These are phyloP conservation scores for Drosophila saltans DNA, from an alignment of 1,140 invertebrate genomes.

Conservation along the genomic window DNA sequence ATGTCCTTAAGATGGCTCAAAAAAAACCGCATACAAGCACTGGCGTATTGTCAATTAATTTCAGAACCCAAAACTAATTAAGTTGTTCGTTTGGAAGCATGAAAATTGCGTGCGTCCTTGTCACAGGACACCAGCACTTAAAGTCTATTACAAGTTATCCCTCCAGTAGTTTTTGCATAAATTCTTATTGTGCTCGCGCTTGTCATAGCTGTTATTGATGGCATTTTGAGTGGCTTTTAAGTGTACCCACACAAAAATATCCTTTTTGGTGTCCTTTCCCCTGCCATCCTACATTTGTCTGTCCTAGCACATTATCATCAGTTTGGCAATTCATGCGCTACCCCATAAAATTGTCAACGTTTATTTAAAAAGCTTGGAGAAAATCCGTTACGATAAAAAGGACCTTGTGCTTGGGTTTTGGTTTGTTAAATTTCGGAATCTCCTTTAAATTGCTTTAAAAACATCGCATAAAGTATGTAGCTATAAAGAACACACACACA, in stretches of 20 bases:
- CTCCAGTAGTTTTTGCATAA: slow-evolving; percentile 32
- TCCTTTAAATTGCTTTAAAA: slow-evolving; percentile 68
- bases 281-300: neutral
- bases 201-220: slow-evolving; percentile 53
- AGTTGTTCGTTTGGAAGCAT: slow-evolving; percentile 2
- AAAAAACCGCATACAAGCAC: slow-evolving; percentile 21
- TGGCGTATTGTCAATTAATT: slow-evolving; percentile 41
- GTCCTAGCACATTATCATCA: slow-evolving; percentile 37
- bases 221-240: slow-evolving; percentile 59
- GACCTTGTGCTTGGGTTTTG: slow-evolving; percentile 26
- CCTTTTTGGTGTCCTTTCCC: slow-evolving; percentile 23
- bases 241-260: slow-evolving; percentile 17
- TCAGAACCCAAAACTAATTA: slow-evolving; percentile 33
- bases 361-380: slow-evolving; percentile 41
- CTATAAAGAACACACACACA: slow-evolving; percentile 17
- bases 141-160: slow-evolving; percentile 21
- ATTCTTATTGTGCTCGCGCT: slow-evolving; percentile 38
- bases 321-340: slow-evolving; percentile 32
- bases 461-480: slow-evolving; percentile 45
- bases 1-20: slow-evolving; percentile 36
- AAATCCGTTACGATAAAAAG: slow-evolving; percentile 34
- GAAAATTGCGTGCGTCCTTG: slow-evolving; percentile 1
- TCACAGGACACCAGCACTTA: slow-evolving; percentile 14
- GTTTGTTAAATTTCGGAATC: slow-evolving; percentile 43
- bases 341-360: slow-evolving; percentile 60